Conservation (phyloP, 2,113 vertebrate species). For the Romanogobio albipinnatus region DNA sequence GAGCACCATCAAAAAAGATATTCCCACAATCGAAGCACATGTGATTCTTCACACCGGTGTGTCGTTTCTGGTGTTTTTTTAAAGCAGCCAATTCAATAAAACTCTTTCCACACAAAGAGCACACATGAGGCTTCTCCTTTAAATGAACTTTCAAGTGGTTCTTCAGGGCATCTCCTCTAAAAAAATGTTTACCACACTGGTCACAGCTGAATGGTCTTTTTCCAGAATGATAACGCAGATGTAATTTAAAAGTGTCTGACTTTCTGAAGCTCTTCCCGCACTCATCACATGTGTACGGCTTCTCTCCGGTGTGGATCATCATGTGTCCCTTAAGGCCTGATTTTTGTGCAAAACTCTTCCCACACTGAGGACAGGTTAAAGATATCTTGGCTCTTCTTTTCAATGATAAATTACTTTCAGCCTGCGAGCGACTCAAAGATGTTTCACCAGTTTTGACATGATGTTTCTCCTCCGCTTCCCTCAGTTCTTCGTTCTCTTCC, state of each 20-base stretch:
- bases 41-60: neutral
- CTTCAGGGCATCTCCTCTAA: neutral
- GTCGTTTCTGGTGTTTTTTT: slow-evolving; percentile 1
- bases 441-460: neutral
- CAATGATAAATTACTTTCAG: neutral
- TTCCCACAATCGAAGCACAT: neutral
- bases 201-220: neutral
- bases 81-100: neutral
- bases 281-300: neutral
- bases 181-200: neutral
- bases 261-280: neutral
- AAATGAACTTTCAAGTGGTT: neutral
- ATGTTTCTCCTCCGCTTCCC: neutral
- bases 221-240: neutral
- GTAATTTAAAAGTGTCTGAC: neutral
- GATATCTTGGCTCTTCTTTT: neutral
- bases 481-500: neutral
- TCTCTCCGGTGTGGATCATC: neutral
- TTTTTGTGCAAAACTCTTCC: neutral
- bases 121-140: neutral
- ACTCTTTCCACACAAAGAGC: slow-evolving; percentile 2
- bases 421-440: neutral
- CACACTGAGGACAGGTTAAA: neutral
- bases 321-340: neutral
- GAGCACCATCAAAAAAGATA: neutral